Base-by-base conservation (phyloP, 2,888 invertebrate genomes). In the Ashinkailepas kermadecensis region DNA sequence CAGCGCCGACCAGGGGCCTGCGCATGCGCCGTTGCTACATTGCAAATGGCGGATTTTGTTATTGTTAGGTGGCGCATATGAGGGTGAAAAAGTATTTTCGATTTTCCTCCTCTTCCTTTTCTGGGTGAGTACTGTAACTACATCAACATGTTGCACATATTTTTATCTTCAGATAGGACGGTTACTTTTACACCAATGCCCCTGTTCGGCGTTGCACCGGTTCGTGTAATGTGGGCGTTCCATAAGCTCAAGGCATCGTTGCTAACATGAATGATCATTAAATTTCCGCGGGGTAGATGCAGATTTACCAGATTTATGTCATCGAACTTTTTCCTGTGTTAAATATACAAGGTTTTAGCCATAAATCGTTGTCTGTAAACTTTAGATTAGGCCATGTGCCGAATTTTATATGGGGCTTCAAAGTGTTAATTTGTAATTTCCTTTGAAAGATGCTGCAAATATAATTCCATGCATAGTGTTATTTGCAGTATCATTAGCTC, bases 11-110 rank as follows among this genome's bases (percentile, higher is more conserved):
- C 39, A 74, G 54, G 23, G 62, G 54, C 54, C 74, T 78, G 84
- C 83, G 84, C 83, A 83, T 84, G 83, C 83, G 84, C 82, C 82
- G 80, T 82, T 78, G 80, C 79, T 81, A 83, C 92, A 95, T 94
- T 95, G 94, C 95, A 95, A 96, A 96, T 96, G 96, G 96, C 96
- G 95, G 93, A 95, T 93, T 94, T 95, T 96, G 95, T 96, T 96
- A 95, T 96, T 96, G 95, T 96, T 95, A 88, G 93, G 94, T 93
- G 93, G 93, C 92, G 93, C 93, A 88, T 88, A 87, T 88, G 87
- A 89, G 87, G 88, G 87, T 87, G 87, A 87, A 87, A 88, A 88
- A 88, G 88, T 87, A 88, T 88, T 87, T 87, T 87, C 87, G 87
- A 87, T 87, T 87, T 87, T 87, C 87, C 87, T 86, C 87, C 87